Base-by-base conservation (phyloP, 2,797 vertebrate genomes). In the Streptopelia turtur region DNA sequence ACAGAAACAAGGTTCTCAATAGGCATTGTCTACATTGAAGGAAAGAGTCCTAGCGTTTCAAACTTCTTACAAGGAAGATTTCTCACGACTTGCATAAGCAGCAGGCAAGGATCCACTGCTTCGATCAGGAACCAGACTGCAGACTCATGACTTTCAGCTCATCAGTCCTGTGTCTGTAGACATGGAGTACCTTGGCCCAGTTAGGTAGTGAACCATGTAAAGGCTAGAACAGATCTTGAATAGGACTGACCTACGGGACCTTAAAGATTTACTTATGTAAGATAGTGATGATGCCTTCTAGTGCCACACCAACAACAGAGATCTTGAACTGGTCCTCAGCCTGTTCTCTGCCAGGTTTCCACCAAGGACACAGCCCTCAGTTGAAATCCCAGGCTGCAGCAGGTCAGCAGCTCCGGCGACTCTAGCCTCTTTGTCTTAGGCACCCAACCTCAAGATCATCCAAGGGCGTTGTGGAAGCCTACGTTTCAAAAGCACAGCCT, bases 341-440 rank as follows among this genome's bases (percentile, higher is more conserved):
- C 39, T 30, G 30, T 66, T 77, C 50, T 72, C 66, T 31, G 21
- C 27, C n/a, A 59, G 45, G 8, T 7, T 77, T 59, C 49, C 35
- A 65, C 11, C 5, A 71, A 28, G 17, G 45, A 65, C 41, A 60
- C 0, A 1, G 25, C 4, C 8, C 59, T 45, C 0, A 0, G 31
- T 0, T 69, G 68, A 69, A 87, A 89, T 59, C 8, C 24, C 60
- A 72, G 25, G 33, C 5, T 60, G 24, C 13, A 47, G 27, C 78
- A 16, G 13, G 12, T 35, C 59, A 76, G 76, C 13, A 3, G n/a
- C 50, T 60, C 30, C 79, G 65, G 28, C 31, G 24, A 33, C 57
- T 87, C 53, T 2, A 57, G 55, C 13, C 16, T 75, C 50, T 75
- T 41, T 66, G 21, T 31, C 53, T 60, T 23, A 50, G 70, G 41